These are phyloP conservation scores for Scyliorhinus canicula DNA, from an alignment of 2,797 vertebrate species.

Conservation along the genomic window DNA sequence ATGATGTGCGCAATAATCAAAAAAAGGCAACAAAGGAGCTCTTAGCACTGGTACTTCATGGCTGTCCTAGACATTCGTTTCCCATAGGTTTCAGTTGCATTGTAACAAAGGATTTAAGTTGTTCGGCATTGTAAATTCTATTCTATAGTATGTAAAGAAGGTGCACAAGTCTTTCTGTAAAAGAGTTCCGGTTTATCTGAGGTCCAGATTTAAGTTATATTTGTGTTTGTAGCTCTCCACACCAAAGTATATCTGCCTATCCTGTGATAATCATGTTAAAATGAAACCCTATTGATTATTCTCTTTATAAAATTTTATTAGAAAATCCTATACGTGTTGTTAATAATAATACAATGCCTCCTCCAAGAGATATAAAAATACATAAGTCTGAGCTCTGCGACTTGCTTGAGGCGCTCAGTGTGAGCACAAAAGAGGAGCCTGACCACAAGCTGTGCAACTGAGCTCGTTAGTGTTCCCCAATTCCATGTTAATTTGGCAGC, in stretches of 20 bases:
- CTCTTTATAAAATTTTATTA: not conserved
- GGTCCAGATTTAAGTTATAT: not conserved
- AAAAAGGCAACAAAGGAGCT: not conserved
- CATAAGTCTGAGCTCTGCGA: not conserved
- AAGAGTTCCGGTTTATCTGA: not conserved
- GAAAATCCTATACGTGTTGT: not conserved
- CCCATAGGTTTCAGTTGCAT: not conserved
- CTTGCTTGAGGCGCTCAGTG: not conserved
- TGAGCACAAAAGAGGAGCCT: not conserved
- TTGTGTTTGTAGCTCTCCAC: not conserved
- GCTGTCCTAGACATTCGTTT: not conserved
- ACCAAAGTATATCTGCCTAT: not conserved
- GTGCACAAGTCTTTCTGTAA: not conserved
- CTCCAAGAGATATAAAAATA: not conserved
- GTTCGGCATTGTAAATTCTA: too few relatives aligned
- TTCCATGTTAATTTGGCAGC: not conserved
- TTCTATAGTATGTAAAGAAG: not conserved
- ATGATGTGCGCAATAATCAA: not conserved
- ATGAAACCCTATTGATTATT: conserved; percentile 1
- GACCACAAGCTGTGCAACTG: not conserved
- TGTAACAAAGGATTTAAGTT: not conserved
- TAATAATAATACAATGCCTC: not conserved
- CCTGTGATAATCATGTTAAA: not conserved
- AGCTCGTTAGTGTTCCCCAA: not conserved
- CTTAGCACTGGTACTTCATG: not conserved